These are phyloP conservation scores for Aporophyla lueneburgensis DNA, from an alignment of 2,888 invertebrate genomes.

Conservation along the genomic window DNA sequence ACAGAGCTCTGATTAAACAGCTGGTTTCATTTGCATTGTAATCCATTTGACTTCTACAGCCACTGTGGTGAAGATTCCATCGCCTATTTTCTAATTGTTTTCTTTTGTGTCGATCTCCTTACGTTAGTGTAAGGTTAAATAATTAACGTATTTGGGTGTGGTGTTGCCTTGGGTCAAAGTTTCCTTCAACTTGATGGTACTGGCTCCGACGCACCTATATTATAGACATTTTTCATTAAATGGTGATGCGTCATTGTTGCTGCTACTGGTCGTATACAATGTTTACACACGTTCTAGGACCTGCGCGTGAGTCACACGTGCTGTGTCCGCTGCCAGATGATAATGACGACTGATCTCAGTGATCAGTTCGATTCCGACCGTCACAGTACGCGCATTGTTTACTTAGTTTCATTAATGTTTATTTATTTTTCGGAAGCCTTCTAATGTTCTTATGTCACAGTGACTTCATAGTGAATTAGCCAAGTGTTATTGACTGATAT, in stretches of 20 bases:
- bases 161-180: constrained; percentile 69
- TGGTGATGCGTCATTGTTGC: constrained; percentile 82
- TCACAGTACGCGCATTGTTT: constrained; percentile 73
- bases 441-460: constrained; percentile 48
- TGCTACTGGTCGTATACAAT: constrained; percentile 78
- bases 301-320: constrained; percentile 84
- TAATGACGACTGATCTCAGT: constrained; percentile 77
- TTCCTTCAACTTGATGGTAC: constrained; percentile 63
- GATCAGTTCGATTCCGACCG: constrained; percentile 80
- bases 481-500: constrained; percentile 54
- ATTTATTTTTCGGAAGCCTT: constrained; percentile 32
- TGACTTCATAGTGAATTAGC: constrained; percentile 59
- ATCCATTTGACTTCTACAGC: constrained; percentile 42
- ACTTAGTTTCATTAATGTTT: constrained; percentile 58
- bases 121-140: constrained; percentile 46
- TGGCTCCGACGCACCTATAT: constrained; percentile 80
- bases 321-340: constrained; percentile 80
- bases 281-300: constrained; percentile 84
- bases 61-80: constrained; percentile 26
- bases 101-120: constrained; percentile 48
- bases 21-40: constrained; percentile 53
- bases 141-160: constrained; percentile 65
- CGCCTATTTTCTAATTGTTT: constrained; percentile 53
- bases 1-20: constrained; percentile 60
- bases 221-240: constrained; percentile 77